phyloP scores from a whole-genome alignment of 53 echinoderm and acorn worm species.

The Echinarachnius parma region DNA sequence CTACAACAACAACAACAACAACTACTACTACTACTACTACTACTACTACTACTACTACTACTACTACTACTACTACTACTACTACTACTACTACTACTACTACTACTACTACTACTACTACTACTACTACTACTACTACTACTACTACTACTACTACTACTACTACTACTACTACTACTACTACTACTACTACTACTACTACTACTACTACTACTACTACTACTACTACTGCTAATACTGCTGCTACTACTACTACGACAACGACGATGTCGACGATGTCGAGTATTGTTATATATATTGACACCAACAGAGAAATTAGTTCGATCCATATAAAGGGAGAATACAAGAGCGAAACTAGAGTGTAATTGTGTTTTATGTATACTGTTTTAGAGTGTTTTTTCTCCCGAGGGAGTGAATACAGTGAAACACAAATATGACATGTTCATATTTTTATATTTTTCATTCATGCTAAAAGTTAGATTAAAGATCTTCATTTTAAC shows the following conservation, averaged over 20 bases:
- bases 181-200: slow-evolving; percentile 16
- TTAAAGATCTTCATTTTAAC: too few species aligned
- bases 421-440: too few species aligned
- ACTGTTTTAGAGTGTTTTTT: too few species aligned
- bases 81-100: slow-evolving; percentile 12
- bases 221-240: neutral
- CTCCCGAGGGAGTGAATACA: too few species aligned
- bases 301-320: too few species aligned
- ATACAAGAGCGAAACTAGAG: too few species aligned
- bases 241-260: neutral
- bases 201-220: slow-evolving; percentile 16
- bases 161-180: slow-evolving; percentile 16
- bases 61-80: slow-evolving; percentile 16
- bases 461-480: too few species aligned
- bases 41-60: slow-evolving; percentile 16
- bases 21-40: slow-evolving; percentile 1
- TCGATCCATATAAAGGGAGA: too few species aligned
- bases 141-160: slow-evolving; percentile 16
- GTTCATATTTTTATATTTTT: too few species aligned
- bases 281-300: too few species aligned
- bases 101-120: slow-evolving; percentile 16
- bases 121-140: slow-evolving; percentile 11
- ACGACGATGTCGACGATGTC: too few species aligned
- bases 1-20: neutral
- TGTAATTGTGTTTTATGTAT: too few species aligned